Percentiles rank a stretch among this genome's conserved stretches.
These are phyloP conservation scores for Endotricha flammealis DNA, from an alignment of 2,888 invertebrate genomes.

Conservation along the genomic window DNA sequence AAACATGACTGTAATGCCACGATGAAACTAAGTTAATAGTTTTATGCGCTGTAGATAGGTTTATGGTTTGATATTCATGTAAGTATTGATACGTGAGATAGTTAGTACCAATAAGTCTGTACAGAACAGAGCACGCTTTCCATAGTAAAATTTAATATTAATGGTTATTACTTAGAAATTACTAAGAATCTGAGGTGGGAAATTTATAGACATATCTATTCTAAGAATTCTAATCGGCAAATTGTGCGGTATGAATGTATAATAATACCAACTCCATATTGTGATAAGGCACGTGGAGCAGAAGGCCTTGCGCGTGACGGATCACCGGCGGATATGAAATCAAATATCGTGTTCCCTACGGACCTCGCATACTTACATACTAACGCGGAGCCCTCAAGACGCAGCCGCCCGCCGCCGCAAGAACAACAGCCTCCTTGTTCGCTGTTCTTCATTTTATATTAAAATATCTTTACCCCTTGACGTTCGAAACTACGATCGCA, in stretches of 20 bases:
- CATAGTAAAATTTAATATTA: too few species aligned
- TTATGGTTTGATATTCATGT: too few species aligned
- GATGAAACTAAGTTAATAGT: too few species aligned
- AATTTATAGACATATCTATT: too few species aligned
- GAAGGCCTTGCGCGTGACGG: constrained; percentile 43
- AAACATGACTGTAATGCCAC: too few species aligned
- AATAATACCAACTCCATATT: constrained; percentile 19
- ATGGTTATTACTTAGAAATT: too few species aligned
- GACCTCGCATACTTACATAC: constrained; percentile 20
- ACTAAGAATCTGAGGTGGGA: too few species aligned
- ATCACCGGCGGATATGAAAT: constrained; percentile 52
- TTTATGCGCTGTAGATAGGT: too few species aligned
- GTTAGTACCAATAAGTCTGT: too few species aligned
- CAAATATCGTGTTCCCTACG: constrained; percentile 45
- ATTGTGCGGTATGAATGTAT: not conserved
- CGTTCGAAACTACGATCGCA: constrained; percentile 1
- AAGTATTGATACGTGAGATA: too few species aligned
- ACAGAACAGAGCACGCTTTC: too few species aligned
- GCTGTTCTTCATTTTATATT: constrained; percentile 38
- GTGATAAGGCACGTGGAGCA: constrained; percentile 30
- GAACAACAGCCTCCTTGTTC: constrained; percentile 1
- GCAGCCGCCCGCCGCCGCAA: constrained; percentile 4
- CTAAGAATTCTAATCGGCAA: too few species aligned
- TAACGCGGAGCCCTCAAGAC: constrained; percentile 6
- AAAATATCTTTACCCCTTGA: constrained; percentile 25